Evolutionary conservation across 2,888 invertebrate species (phyloP).

Genomic region (Napeogenes sylphis): DNA sequence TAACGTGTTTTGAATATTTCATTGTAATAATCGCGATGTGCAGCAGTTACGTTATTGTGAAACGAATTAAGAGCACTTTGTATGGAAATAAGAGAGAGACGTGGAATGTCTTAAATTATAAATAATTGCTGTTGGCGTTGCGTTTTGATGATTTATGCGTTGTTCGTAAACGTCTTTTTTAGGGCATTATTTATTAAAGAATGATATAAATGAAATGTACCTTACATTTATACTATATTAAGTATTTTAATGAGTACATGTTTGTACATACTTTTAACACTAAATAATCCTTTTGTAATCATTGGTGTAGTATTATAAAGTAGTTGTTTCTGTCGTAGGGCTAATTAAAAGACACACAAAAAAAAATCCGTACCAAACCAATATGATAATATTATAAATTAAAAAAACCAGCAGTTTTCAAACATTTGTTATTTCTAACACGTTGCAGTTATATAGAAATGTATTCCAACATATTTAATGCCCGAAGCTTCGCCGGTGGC

Average conservation of each 20-base stretch:
- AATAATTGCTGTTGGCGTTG: constrained; percentile 8
- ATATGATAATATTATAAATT: too few relatives aligned
- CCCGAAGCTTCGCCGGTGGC: not conserved
- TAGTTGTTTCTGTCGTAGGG: too few relatives aligned
- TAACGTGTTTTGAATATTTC: constrained; percentile 52
- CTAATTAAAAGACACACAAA: too few relatives aligned
- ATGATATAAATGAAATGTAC: not conserved
- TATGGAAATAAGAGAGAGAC: constrained; percentile 22
- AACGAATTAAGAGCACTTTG: constrained; percentile 32
- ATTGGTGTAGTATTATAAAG: too few relatives aligned
- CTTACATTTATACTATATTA: too few relatives aligned
- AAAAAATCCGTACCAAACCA: too few relatives aligned
- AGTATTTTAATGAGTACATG: too few relatives aligned
- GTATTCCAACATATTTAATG: not conserved
- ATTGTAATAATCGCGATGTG: constrained; percentile 40
- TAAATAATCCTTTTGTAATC: too few relatives aligned
- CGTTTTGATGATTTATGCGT: not conserved
- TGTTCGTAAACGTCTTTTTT: not conserved
- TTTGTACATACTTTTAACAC: too few relatives aligned
- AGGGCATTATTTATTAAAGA: not conserved
- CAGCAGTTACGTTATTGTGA: constrained; percentile 35
- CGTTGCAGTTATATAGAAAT: not conserved
- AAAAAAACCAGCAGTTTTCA: not conserved
- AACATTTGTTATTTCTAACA: not conserved
- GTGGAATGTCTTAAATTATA: constrained; percentile 17